Evolutionary conservation across 2,113 vertebrate genomes (phyloP).

Genomic region (Leuciscus idus): DNA sequence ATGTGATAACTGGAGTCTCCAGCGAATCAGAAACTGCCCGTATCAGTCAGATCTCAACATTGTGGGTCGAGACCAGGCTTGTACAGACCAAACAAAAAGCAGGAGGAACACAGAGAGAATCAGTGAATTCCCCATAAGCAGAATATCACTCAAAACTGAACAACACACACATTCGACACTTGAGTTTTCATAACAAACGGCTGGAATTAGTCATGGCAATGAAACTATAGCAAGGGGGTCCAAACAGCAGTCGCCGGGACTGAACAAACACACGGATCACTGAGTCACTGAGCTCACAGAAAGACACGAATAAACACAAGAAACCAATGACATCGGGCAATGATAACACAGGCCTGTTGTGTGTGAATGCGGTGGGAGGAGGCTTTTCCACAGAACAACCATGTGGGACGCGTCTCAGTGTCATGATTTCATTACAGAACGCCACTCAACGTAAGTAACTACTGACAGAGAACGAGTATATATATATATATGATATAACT

Average conservation of each 20-base stretch:
- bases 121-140: background rate
- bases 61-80: background rate
- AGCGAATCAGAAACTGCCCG: background rate
- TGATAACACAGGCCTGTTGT: background rate
- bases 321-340: background rate
- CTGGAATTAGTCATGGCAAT: background rate
- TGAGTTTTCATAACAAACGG: background rate
- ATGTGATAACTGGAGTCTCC: background rate
- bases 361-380: background rate
- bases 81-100: background rate
- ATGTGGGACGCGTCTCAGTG: background rate
- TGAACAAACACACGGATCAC: background rate
- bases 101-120: background rate
- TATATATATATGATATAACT: no score
- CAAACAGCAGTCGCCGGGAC: background rate
- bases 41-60: background rate
- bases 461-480: background rate
- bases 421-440: background rate
- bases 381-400: background rate
- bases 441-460: background rate
- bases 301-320: background rate
- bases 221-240: background rate
- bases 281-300: constrained; percentile 8
- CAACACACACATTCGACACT: background rate
- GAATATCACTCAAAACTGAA: background rate